Conservation (phyloP, 2,888 invertebrate genomes). For the Helicoverpa assulta region DNA sequence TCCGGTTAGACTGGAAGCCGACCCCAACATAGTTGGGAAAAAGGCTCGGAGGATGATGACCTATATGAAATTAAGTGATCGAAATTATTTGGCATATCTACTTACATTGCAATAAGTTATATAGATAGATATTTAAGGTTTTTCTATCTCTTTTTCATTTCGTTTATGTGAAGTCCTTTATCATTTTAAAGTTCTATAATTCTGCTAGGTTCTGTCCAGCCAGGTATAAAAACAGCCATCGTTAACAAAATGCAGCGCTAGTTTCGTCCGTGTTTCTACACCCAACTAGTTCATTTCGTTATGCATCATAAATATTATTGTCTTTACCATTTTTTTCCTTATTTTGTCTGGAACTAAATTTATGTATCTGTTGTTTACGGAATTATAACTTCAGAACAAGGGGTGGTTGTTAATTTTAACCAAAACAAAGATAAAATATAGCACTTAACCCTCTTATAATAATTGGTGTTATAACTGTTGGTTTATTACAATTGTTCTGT, state of each 20-base stretch:
- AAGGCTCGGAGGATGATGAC: no score
- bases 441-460: slow-evolving; percentile 24
- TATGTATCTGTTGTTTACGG: slow-evolving; percentile 59
- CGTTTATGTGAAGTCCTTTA: no score
- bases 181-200: no score
- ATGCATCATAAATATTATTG: slow-evolving; percentile 43
- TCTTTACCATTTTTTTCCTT: slow-evolving; percentile 40
- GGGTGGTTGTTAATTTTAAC: slow-evolving; percentile 43
- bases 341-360: slow-evolving; percentile 45
- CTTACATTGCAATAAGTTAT: no score
- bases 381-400: slow-evolving; percentile 43
- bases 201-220: background rate
- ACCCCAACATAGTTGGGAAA: no score
- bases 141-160: no score
- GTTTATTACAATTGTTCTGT: slow-evolving; percentile 50
- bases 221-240: background rate
- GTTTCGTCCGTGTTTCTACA: slow-evolving; percentile 12
- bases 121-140: no score
- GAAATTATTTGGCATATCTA: no score
- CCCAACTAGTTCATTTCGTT: background rate
- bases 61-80: no score
- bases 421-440: slow-evolving; percentile 44
- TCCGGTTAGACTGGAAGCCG: no score
- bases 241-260: background rate
- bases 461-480: slow-evolving; percentile 22